A percentile compares a stretch with the other conserved stretches of the same genome.
phyloP scores from a whole-genome alignment of 2,113 vertebrate species.

The Fulmarus glacialis region DNA sequence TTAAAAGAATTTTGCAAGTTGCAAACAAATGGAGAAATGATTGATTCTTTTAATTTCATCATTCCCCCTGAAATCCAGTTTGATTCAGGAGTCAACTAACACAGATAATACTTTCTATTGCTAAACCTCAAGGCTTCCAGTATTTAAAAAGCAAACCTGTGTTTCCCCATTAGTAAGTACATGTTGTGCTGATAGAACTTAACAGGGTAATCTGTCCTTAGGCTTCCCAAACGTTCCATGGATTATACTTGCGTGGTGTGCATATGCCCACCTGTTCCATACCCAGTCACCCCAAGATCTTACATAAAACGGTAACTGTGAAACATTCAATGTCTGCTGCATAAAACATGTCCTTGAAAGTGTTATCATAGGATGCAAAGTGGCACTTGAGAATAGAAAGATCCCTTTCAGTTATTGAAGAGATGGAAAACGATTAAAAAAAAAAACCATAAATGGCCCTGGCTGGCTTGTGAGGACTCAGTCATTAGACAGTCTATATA shows the following conservation, averaged over 20 bases:
- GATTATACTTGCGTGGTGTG: not conserved
- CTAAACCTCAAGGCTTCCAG: not conserved
- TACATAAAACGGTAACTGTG: not conserved
- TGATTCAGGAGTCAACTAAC: not conserved
- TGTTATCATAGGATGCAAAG: not conserved
- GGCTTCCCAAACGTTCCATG: not conserved
- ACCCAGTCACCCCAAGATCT: not conserved
- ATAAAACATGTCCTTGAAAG: not conserved
- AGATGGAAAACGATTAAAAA: not conserved
- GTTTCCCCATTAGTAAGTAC: not conserved
- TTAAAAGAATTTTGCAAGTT: not conserved
- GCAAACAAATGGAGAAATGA: not conserved
- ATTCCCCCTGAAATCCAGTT: not conserved
- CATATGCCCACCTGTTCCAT: not conserved
- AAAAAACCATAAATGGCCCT: not conserved
- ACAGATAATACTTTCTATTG: not conserved
- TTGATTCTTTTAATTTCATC: not conserved
- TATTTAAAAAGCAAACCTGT: not conserved
- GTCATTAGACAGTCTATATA: not conserved
- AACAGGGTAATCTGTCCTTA: not conserved
- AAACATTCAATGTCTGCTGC: not conserved
- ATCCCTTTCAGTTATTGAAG: not conserved
- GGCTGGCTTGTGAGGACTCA: not conserved
- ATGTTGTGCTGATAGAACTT: not conserved
- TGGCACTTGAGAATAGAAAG: not conserved